Evolutionary conservation across 64 coral and sea anemone species (phyloP), one percentile per base, ranked within the genome.

Genomic region (Orbicella faveolata): DNA sequence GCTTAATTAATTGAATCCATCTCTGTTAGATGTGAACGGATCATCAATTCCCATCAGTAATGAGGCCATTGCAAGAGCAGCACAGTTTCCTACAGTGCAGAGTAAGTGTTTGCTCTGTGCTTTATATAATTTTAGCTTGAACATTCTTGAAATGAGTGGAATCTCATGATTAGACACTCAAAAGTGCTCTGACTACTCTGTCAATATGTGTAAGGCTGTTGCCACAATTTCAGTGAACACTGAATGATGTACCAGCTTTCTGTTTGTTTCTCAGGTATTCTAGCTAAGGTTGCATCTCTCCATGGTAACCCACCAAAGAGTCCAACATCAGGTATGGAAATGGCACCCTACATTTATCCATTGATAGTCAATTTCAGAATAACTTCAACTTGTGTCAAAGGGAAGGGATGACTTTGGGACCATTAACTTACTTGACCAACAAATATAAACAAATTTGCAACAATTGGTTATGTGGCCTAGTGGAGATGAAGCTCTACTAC

Each of bases 261-360:
- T 81, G n/a, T 91, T 78, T 55, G 75, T 61, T 55, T 82, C 75
- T 34, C 37, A 96, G 95, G 95, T 96, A 96, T 96, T 88, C 68
- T 96, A 89, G 95, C 95, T 68, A 96, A 96, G 74, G 95, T 96
- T 79, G 95, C 95, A 30, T 96, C 95, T 36, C 92, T 96, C 67
- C 95, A 96, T 69, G 87, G 95, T 77, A 96, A 74, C n/a, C 65
- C 63, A 84, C 79, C 87, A 74, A 96, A 91, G 90, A 92, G 34
- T 89, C 95, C 34, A 88, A 92, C 48, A 75, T 88, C 83, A 89
- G 95, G 93, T 91, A 91, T 67, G 36, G 84, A 73, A 21, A 36
- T 14, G 20, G 23, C n/a, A 19, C 14, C 1, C 25, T 33, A 36
- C 2, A 13, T 74, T 52, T 13, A n/a, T n/a, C n/a, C n/a, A n/a